These are phyloP conservation scores for Tympanuchus pallidicinctus DNA, from an alignment of 2,113 vertebrate species.

Conservation along the genomic window DNA sequence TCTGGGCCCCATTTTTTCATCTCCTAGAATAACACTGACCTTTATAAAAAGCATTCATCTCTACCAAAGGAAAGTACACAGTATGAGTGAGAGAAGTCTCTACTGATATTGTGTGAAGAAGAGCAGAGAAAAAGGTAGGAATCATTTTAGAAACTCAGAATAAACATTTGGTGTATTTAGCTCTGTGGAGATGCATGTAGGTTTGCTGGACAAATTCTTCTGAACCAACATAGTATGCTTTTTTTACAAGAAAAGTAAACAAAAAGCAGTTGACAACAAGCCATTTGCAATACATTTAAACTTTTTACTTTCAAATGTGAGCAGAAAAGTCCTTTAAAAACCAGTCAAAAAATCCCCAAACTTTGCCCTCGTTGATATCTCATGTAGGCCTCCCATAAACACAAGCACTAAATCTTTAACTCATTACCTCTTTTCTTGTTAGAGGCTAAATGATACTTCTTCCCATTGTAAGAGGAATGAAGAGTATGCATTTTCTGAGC, in stretches of 20 bases:
- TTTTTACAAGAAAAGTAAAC: neutral
- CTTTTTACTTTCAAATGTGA: neutral
- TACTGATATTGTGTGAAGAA: neutral
- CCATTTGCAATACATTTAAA: neutral
- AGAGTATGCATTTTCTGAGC: conserved; percentile 80
- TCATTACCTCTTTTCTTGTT: conserved; percentile 74
- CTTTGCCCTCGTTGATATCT: conserved; percentile 2
- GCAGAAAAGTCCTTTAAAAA: neutral
- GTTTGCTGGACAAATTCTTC: neutral
- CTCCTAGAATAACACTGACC: neutral
- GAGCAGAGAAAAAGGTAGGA: neutral
- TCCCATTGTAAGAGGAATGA: conserved; percentile 74
- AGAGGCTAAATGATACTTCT: conserved; percentile 72
- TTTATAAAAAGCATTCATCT: neutral
- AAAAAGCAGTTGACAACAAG: neutral
- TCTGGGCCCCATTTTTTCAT: neutral
- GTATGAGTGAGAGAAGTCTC: neutral
- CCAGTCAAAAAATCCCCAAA: neutral
- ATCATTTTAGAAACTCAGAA: neutral
- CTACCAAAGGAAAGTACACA: neutral
- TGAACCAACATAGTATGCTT: neutral
- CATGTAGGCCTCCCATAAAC: conserved; percentile 36
- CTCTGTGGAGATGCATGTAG: neutral
- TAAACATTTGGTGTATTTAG: neutral
- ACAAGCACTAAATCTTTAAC: conserved; percentile 69